A percentile compares a stretch with the other conserved stretches of the same genome.
phyloP scores from a whole-genome alignment of 2,888 invertebrate species.

The Drosophila fungiperda region DNA sequence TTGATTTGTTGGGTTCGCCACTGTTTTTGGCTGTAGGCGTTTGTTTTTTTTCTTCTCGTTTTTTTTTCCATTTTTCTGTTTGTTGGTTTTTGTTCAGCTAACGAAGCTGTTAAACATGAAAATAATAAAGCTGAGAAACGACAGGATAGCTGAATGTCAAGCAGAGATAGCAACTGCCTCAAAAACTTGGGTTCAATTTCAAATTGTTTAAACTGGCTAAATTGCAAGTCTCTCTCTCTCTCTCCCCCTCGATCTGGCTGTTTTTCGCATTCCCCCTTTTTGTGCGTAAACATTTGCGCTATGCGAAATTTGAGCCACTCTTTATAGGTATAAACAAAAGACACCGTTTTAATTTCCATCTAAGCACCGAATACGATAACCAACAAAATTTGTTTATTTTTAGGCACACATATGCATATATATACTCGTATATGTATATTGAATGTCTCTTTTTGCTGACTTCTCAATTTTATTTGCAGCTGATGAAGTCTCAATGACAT shows the following conservation, averaged over 20 bases:
- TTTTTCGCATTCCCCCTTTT: background rate
- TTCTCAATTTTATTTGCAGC: background rate
- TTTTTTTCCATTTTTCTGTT: background rate
- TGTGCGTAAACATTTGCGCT: background rate
- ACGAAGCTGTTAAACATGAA: constrained; percentile 52
- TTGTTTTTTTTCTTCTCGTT: constrained; percentile 20
- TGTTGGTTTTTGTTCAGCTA: constrained; percentile 41
- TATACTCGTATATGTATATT: background rate
- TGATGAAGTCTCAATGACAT: background rate
- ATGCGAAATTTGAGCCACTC: background rate
- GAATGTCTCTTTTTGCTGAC: background rate
- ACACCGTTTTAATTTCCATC: background rate
- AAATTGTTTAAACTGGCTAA: constrained; percentile 35
- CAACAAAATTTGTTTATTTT: constrained; percentile 4
- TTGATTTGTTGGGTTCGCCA: constrained; percentile 57
- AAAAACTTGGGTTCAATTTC: constrained; percentile 31
- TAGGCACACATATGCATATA: background rate
- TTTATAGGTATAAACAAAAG: background rate
- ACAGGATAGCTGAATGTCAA: background rate
- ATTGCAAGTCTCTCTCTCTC: constrained; percentile 41
- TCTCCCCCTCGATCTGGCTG: background rate
- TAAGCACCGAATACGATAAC: background rate
- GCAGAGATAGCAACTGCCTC: constrained; percentile 1
- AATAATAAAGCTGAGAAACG: constrained; percentile 39
- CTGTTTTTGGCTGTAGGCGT: constrained; percentile 43